Evolutionary conservation across 2,113 vertebrate genomes (phyloP).

Genomic region (Zosterops borbonicus): DNA sequence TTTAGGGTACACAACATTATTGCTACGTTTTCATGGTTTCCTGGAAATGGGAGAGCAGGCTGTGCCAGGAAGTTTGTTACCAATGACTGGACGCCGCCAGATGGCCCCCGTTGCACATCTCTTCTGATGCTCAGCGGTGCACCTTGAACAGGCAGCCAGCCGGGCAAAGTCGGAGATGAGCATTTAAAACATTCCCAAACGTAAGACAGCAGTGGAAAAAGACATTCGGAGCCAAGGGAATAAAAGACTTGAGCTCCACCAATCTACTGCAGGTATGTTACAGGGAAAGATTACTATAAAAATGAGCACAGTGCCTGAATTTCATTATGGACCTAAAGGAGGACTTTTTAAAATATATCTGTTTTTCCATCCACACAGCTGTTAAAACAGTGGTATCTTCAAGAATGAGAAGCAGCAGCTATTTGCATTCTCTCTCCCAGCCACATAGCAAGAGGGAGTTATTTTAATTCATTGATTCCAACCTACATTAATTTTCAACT

Average conservation of each 20-base stretch:
- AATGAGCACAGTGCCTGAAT: not conserved
- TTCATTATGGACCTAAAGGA: not conserved
- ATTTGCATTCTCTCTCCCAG: not conserved
- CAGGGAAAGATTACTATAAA: not conserved
- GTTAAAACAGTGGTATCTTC: not conserved
- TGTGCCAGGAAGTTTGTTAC: not conserved
- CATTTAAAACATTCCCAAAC: not conserved
- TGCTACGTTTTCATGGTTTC: not conserved
- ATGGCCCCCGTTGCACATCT: not conserved
- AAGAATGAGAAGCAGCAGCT: not conserved
- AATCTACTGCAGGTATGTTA: not conserved
- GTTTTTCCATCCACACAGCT: not conserved
- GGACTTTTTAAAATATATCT: not conserved
- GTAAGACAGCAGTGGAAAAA: not conserved
- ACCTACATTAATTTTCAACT: not conserved
- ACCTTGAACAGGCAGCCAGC: fast-evolving
- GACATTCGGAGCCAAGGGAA: not conserved
- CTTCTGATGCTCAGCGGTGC: fast-evolving
- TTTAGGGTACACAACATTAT: not conserved
- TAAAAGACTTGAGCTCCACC: not conserved
- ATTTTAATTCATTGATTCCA: not conserved
- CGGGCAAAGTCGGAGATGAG: not conserved
- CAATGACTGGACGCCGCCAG: not conserved
- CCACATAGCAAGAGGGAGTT: fast-evolving
- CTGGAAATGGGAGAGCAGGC: not conserved